A percentile compares a stretch with the other conserved stretches of the same genome.
These are phyloP conservation scores for Acronicta alni DNA, from an alignment of 2,888 invertebrate species.

Conservation along the genomic window DNA sequence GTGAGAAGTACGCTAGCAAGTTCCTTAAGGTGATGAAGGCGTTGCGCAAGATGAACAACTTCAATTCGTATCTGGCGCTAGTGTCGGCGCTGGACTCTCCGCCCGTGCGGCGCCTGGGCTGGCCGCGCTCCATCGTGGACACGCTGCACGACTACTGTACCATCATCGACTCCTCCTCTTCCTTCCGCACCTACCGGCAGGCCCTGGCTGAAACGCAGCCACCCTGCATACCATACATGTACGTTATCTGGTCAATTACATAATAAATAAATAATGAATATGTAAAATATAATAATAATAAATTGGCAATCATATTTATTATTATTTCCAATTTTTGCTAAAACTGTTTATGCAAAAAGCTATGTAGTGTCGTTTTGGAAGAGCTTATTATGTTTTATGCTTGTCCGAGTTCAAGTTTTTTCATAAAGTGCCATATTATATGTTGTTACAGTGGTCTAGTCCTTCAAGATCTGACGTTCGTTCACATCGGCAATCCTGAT, in stretches of 20 bases:
- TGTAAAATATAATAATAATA: too few species aligned
- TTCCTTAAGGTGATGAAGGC: slow-evolving; percentile 99
- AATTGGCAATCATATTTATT: too few species aligned
- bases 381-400: too few species aligned
- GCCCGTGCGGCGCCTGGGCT: slow-evolving; percentile 97
- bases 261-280: too few species aligned
- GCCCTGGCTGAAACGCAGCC: slow-evolving; percentile 98
- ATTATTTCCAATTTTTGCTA: too few species aligned
- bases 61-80: slow-evolving; percentile 99
- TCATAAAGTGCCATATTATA: neutral
- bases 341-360: too few species aligned
- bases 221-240: slow-evolving; percentile 99
- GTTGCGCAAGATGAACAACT: slow-evolving; percentile 98
- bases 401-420: too few species aligned
- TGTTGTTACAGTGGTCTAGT: slow-evolving; percentile 95
- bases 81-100: slow-evolving; percentile 99
- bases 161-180: slow-evolving; percentile 99
- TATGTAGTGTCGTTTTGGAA: too few species aligned
- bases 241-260: slow-evolving; percentile 32
- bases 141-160: slow-evolving; percentile 98
- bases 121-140: slow-evolving; percentile 97
- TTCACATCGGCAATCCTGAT: slow-evolving; percentile 99
- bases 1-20: slow-evolving; percentile 97
- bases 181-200: slow-evolving; percentile 98
- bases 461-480: slow-evolving; percentile 99